Evolutionary conservation across 2,797 vertebrate genomes (phyloP).

Genomic region (Parauchenoglanis ngamensis): DNA sequence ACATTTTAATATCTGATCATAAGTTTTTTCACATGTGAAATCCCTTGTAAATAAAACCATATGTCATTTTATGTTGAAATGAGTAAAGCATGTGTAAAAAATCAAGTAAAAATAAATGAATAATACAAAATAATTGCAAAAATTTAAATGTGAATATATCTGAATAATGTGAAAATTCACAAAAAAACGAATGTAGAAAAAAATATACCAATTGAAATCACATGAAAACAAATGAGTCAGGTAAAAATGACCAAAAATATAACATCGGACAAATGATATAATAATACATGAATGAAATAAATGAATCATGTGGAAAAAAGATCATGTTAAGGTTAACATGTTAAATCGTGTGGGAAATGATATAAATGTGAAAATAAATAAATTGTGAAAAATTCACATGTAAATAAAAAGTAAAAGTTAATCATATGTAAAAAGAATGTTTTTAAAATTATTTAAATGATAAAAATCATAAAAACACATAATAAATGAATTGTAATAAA

Average conservation of each 20-base stretch:
- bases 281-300: neutral
- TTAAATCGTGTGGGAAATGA: neutral
- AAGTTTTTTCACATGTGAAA: neutral
- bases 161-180: neutral
- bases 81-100: no score
- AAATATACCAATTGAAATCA: neutral
- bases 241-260: neutral
- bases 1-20: neutral
- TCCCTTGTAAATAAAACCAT: neutral
- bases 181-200: neutral
- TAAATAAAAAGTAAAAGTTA: neutral
- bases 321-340: neutral
- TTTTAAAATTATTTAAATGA: neutral
- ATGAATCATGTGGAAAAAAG: neutral
- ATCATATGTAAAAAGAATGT: neutral
- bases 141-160: neutral
- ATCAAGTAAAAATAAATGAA: neutral
- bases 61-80: neutral
- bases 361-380: neutral
- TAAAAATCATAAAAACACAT: neutral
- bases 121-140: neutral
- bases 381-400: neutral
- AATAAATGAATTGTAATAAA: neutral
- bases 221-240: neutral
- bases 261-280: neutral